Base-by-base conservation (phyloP, 2,888 invertebrate genomes). In the Lithophane ornitopus region DNA sequence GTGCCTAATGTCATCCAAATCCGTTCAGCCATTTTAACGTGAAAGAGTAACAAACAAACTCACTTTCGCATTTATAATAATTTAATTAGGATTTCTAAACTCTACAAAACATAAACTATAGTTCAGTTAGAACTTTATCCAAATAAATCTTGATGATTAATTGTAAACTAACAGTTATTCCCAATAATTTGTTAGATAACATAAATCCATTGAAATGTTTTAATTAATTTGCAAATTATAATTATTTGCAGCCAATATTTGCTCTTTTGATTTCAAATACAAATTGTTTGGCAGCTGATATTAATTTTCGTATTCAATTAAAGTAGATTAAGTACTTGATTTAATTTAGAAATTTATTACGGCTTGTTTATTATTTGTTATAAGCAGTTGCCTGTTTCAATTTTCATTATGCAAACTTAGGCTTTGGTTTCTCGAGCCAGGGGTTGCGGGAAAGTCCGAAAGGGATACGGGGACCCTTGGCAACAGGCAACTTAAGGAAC, bases 211-310 rank as follows among this genome's bases (percentile, higher is more conserved):
- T 49, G 28, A 56, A 80, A 56, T 68, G 61, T 80, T 76, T 70
- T 66, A 70, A 70, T 77, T 70, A 44, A 77, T 76, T 80, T 44
- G 8, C 26, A 22, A 44, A 82, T 65, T 66, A 66, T 74, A 61
- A 78, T 74, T 52, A 76, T 80, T 77, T 73, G 49, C 54, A 41
- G 59, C 34, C 19, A 41, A 68, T 68, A 66, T 82, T 80, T 82
- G 66, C 69, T 65, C 77, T 80, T 76, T 76, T 61, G 59, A 76
- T 82, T 69, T 41, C 46, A 69, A 76, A 41, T 58, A 56, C 66
- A 49, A 81, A 65, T 69, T 65, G 59, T 80, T 61, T 70, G 61
- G 14, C 26, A 52, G 61, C 58, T 77, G 22, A 56, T 65, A 65
- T 76, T 49, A 65, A 69, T 76, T 54, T 75, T 76, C 26, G 22